Evolutionary conservation across 2,888 invertebrate species (phyloP), one percentile per base, ranked within the genome.

Genomic region (Pantelozetes paolii): DNA sequence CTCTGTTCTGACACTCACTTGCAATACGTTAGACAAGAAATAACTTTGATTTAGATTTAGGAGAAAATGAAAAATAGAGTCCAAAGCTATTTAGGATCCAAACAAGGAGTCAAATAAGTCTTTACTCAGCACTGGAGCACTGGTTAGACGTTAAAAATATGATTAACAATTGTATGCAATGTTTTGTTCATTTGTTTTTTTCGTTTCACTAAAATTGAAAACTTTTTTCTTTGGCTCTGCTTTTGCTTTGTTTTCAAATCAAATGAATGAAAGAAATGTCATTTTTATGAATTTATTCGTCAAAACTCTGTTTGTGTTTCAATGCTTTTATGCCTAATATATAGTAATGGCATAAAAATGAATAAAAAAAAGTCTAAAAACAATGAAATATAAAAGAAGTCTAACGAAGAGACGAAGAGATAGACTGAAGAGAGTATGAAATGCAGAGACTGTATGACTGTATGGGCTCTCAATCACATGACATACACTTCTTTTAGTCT

Each of bases 81-180:
- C 64, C 9, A 32, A 40, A 40, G 36, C 64, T 20, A 64, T 64
- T 64, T 64, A 64, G 30, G 2, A 9, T 3, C 57, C 26, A 57
- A 57, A 36, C n/a, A 64, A 59, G 30, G 1, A 20, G 64, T 64
- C 20, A 64, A 36, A 64, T 64, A 59, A 28, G 30, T 28, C 20
- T 30, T 59, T 32, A 2, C 9, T 45, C 40, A 40, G 40, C 40
- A 40, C 6, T n/a, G 9, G 9, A 26, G 54, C 54, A 59, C 59
- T 59, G 59, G 30, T 59, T 64, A 20, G 36, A 32, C 64, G 64
- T 32, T 32, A 64, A 36, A 59, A 64, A 64, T 64, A 64, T 64
- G 64, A 64, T 64, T 64, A 64, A 64, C 64, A 64, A 64, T 32
- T 36, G 64, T 36, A 64, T 30, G 64, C 64, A 64, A 64, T 36